Evolutionary conservation across 2,888 invertebrate species (phyloP), one percentile per base, ranked within the genome.

Genomic region (Mesorhabditis spiculigera): DNA sequence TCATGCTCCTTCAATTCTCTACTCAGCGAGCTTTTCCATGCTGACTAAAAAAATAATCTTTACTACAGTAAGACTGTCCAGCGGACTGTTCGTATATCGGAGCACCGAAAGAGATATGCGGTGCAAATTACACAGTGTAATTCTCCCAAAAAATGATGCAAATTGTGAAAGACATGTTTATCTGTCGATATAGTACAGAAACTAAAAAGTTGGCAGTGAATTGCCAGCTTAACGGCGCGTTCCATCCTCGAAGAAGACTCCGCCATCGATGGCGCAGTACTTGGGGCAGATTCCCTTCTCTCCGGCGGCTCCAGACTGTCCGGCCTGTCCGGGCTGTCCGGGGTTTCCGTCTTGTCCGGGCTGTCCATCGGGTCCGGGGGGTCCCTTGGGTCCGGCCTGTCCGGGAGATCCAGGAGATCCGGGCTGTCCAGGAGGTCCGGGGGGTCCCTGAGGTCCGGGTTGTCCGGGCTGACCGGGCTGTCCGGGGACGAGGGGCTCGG

Each of bases 171-270:
- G 28, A 28, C 28, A 28, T 28, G 28, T 28, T 28, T 28, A 28
- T 28, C 28, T 28, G 28, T 28, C 28, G 28, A 28, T 28, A 28
- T 28, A 28, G 28, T 28, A 28, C 28, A 28, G 28, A 28, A 28
- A 28, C 28, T 28, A 28, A 28, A 28, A 28, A 28, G 28, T 28
- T 28, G 28, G 28, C 28, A 28, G 28, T 28, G 28, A 28, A 28
- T 28, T 28, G 28, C 28, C 28, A 28, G 58, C n/a, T 50, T 50
- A 50, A n/a, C 58, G 58, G 58, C 58, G 58, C 8, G 75, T 78
- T 73, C 80, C 80, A 70, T 78, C 79, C 68, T 77, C 79, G 76
- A 79, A 78, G 78, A 78, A 78, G 72, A 78, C 78, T 73, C 78
- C 78, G 67, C 78, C 78, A 68, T 78, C 78, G 73, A 75, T 73